phyloP scores from a whole-genome alignment of 2,888 invertebrate genomes.

The Bembecia ichneumoniformis region DNA sequence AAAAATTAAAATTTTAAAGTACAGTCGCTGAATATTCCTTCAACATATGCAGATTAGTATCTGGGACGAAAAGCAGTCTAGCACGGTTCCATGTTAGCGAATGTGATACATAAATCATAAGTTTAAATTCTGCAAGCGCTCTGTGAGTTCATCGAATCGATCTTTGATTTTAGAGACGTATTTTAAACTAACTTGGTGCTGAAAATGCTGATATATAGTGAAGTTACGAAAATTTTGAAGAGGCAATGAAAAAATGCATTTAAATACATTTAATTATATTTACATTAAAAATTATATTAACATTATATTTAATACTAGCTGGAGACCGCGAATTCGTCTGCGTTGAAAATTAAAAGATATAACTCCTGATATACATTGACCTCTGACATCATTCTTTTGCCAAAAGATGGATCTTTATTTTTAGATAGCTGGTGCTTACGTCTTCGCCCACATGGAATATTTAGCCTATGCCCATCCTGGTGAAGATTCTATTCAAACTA shows the following conservation, averaged over 20 bases:
- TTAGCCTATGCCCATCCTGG: too few relatives aligned
- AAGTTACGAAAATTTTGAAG: constrained; percentile 5
- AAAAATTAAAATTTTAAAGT: too few relatives aligned
- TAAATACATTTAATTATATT: neutral
- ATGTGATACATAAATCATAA: constrained; percentile 50
- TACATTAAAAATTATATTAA: too few relatives aligned
- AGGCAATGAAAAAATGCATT: neutral
- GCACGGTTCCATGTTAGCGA: neutral
- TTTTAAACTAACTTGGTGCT: constrained; percentile 24
- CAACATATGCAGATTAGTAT: neutral
- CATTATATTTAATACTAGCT: too few relatives aligned
- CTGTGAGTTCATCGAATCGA: constrained; percentile 42
- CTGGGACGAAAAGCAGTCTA: neutral
- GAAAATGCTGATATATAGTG: neutral
- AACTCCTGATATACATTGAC: too few relatives aligned
- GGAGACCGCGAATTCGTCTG: too few relatives aligned
- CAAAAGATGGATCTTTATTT: too few relatives aligned
- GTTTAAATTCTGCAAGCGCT: constrained; percentile 42
- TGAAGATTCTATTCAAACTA: too few relatives aligned
- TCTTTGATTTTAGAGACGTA: constrained; percentile 44
- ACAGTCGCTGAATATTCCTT: neutral
- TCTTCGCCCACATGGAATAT: too few relatives aligned
- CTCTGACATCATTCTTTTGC: too few relatives aligned
- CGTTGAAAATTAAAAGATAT: too few relatives aligned
- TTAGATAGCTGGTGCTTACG: too few relatives aligned